Evolutionary conservation across 2,797 vertebrate genomes (phyloP).

Genomic region (Amphiprion clarkii): DNA sequence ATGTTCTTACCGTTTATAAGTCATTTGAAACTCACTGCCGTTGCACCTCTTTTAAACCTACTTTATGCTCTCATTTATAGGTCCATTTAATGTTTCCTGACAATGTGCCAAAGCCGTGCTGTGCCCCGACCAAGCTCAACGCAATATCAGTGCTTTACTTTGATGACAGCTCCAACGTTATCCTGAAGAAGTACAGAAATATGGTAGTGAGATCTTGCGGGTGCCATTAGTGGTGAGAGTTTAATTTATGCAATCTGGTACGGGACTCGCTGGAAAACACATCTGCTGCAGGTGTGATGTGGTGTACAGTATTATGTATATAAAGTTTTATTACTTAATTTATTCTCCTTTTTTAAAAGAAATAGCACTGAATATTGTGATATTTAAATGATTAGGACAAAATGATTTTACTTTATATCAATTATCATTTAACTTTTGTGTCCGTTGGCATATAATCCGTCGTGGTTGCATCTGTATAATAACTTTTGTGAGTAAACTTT

Average conservation of each 20-base stretch:
- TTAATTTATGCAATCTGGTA: conserved; percentile 76
- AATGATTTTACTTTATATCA: conserved; percentile 61
- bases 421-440: conserved; percentile 62
- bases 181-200: conserved; percentile 99
- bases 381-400: conserved; percentile 77
- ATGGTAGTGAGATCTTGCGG: conserved; percentile 99
- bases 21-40: conserved; percentile 24
- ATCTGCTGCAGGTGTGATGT: conserved; percentile 86
- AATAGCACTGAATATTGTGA: conserved; percentile 84
- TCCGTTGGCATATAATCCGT: conserved; percentile 80
- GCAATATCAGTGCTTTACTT: conserved; percentile 99
- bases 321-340: conserved; percentile 92
- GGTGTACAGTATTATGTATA: conserved; percentile 97
- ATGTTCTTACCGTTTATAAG: conserved; percentile 37
- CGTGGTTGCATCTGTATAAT: conserved; percentile 57
- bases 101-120: conserved; percentile 99
- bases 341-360: conserved; percentile 87
- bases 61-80: conserved; percentile 79
- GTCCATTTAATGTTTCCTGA: conserved; percentile 99
- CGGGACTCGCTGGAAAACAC: conserved; percentile 77
- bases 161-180: conserved; percentile 99
- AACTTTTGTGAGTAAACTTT: conserved; percentile 58
- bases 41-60: conserved; percentile 45
- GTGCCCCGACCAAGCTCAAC: conserved; percentile 98
- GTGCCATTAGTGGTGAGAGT: conserved; percentile 89